Percentiles rank a stretch among this genome's conserved stretches.
Evolutionary conservation across 2,888 invertebrate genomes (phyloP).

Genomic region (Charanyca ferruginea): DNA sequence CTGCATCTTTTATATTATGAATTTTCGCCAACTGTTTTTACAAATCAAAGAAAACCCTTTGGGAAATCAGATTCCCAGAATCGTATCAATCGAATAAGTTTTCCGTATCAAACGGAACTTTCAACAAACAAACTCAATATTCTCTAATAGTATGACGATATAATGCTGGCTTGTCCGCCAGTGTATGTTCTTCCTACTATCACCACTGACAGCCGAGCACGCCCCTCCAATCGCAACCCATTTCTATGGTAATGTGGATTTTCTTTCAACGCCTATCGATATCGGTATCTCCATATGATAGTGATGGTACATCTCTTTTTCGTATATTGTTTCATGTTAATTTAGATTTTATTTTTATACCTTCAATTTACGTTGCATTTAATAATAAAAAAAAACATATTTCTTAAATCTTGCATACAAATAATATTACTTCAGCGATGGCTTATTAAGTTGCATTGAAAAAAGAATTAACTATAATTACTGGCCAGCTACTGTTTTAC

Average conservation of each 20-base stretch:
- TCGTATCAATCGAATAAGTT: constrained; percentile 32
- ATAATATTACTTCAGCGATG: too few species aligned
- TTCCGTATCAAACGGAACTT: constrained; percentile 29
- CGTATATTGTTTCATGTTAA: constrained; percentile 10
- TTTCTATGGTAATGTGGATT: constrained; percentile 62
- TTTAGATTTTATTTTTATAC: not conserved
- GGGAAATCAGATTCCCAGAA: constrained; percentile 18
- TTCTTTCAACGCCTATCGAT: constrained; percentile 47
- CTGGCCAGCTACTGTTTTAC: too few species aligned
- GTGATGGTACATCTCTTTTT: constrained; percentile 10
- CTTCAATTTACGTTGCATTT: too few species aligned
- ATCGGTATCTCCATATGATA: constrained; percentile 40
- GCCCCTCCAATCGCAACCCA: constrained; percentile 34
- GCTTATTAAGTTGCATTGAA: too few species aligned
- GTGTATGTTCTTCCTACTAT: constrained; percentile 30
- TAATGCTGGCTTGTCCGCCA: constrained; percentile 18
- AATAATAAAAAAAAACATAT: too few species aligned
- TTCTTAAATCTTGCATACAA: too few species aligned
- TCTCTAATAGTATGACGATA: constrained; percentile 13
- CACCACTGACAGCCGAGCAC: constrained; percentile 20
- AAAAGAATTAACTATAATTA: not conserved
- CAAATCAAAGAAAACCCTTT: constrained; percentile 12
- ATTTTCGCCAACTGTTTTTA: not conserved
- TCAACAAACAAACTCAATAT: constrained; percentile 38
- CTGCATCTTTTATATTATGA: not conserved